These are phyloP conservation scores for Machaerirhynchus nigripectus DNA, from an alignment of 2,113 vertebrate genomes.

Conservation along the genomic window DNA sequence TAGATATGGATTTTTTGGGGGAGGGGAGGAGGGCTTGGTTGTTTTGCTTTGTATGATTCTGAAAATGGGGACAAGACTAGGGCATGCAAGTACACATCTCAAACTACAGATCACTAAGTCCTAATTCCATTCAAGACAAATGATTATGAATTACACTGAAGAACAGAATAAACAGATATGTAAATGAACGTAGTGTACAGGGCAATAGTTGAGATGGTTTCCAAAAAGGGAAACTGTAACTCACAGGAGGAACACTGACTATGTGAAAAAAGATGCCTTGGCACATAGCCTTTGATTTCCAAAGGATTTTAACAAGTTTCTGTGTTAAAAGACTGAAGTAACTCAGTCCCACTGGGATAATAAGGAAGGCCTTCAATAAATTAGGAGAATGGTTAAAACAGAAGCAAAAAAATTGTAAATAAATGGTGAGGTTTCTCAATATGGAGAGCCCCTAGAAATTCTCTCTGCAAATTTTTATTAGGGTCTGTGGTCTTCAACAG, in stretches of 20 bases:
- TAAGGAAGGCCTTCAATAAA: neutral
- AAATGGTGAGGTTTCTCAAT: neutral
- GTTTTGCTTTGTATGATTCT: neutral
- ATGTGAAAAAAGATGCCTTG: neutral
- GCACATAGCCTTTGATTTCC: neutral
- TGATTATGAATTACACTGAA: neutral
- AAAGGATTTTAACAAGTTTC: neutral
- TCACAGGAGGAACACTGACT: neutral
- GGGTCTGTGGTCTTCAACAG: neutral
- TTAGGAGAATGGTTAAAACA: neutral
- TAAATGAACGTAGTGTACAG: neutral
- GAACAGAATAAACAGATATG: neutral
- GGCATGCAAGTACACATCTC: neutral
- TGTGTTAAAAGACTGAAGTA: neutral
- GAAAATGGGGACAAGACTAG: neutral
- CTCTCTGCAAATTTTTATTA: neutral
- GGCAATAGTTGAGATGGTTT: neutral
- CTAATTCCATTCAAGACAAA: neutral
- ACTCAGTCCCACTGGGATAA: neutral
- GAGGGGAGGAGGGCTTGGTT: rapidly evolving
- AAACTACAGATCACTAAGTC: neutral
- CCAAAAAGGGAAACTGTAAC: neutral
- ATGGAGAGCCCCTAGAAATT: neutral
- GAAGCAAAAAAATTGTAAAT: neutral
- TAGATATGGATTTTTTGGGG: neutral